Conservation (phyloP, 2,113 vertebrate species). For the Rhinopomastus cyanomelas region DNA sequence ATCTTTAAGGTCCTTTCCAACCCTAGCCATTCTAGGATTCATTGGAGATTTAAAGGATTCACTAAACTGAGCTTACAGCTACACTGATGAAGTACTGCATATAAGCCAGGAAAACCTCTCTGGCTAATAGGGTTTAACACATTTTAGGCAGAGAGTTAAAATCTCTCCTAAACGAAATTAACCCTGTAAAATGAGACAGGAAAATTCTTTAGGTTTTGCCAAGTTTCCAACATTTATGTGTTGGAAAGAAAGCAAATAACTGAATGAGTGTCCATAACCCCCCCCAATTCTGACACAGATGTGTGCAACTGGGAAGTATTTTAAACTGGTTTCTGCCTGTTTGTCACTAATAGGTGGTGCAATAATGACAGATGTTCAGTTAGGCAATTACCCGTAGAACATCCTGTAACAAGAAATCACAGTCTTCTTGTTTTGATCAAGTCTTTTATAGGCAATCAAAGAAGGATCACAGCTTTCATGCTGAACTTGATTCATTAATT, state of each 20-base stretch:
- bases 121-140: neutral
- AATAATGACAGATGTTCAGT: neutral
- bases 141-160: neutral
- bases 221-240: neutral
- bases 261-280: accelerated
- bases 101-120: neutral
- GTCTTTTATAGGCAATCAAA: neutral
- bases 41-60: neutral
- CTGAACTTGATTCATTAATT: neutral
- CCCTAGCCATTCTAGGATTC: too few relatives aligned
- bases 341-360: neutral
- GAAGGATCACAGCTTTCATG: neutral
- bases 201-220: neutral
- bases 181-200: neutral
- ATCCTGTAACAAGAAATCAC: neutral
- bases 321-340: neutral
- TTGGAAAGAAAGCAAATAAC: neutral
- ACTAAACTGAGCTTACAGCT: neutral
- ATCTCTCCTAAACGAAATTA: neutral
- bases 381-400: neutral
- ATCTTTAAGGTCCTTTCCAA: too few relatives aligned
- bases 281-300: neutral
- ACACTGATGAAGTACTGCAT: neutral
- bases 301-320: neutral
- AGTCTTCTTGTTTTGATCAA: neutral